A percentile compares a stretch with the other conserved stretches of the same genome.
These are phyloP conservation scores for Carcharodon carcharias DNA, from an alignment of 2,797 vertebrate species.

Conservation along the genomic window DNA sequence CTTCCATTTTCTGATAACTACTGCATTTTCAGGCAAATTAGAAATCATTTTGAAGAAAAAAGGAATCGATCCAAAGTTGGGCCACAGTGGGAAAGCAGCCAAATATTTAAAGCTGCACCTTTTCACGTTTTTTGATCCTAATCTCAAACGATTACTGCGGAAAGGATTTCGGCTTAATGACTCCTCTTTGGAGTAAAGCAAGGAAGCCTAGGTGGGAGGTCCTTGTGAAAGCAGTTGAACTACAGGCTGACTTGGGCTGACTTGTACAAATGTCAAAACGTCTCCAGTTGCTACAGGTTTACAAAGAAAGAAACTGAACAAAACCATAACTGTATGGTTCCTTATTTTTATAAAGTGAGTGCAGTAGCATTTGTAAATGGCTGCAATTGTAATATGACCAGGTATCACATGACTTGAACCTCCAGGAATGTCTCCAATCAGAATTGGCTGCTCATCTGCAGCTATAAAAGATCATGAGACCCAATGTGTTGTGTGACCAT, in stretches of 20 bases:
- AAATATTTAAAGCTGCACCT: background rate
- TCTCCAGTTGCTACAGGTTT: background rate
- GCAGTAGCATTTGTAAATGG: background rate
- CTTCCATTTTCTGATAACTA: too few species aligned
- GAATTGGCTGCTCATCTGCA: background rate
- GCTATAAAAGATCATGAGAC: too few species aligned
- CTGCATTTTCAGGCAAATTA: too few species aligned
- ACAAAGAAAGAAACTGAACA: background rate
- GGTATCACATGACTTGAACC: background rate
- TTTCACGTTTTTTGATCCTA: background rate
- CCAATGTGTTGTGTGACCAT: background rate
- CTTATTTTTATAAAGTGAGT: background rate
- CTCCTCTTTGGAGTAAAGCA: too few species aligned
- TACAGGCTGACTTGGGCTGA: background rate
- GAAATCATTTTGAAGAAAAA: background rate
- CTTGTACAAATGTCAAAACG: background rate
- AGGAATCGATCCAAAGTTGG: background rate
- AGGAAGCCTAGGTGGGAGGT: background rate
- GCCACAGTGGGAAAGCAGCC: background rate
- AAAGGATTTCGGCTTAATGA: background rate
- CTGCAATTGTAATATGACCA: background rate
- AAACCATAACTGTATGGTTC: too few species aligned
- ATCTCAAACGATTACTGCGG: background rate
- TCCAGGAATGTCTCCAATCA: too few species aligned
- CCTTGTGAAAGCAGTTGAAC: background rate